Conservation (phyloP, 2,888 invertebrate species). For the Cepaea hortensis region DNA sequence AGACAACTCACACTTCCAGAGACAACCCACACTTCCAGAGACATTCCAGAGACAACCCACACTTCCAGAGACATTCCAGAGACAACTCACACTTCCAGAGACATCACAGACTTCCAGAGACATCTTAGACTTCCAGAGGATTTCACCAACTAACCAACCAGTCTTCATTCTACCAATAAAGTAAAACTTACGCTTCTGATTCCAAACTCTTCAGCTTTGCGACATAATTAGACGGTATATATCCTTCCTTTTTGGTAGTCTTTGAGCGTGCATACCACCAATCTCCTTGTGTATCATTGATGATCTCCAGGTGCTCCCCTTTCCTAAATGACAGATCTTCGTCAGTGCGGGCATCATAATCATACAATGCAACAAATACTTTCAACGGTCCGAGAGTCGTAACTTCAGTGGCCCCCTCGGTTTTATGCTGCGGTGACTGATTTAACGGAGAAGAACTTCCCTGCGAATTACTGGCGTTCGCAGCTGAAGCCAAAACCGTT, state of each 20-base stretch:
- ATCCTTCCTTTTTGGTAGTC: constrained; percentile 96
- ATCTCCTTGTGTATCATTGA: constrained; percentile 97
- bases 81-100: no score
- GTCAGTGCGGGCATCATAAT: constrained; percentile 98
- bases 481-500: constrained; percentile 38
- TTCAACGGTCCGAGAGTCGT: constrained; percentile 77
- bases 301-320: constrained; percentile 97
- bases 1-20: no score
- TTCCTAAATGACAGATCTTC: constrained; percentile 99
- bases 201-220: constrained; percentile 99
- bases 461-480: constrained; percentile 51
- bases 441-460: constrained; percentile 51
- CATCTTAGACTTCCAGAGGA: no score
- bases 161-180: no score
- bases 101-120: no score
- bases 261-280: constrained; percentile 99
- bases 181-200: constrained; percentile 96
- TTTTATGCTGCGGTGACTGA: constrained; percentile 54
- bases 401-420: constrained; percentile 47
- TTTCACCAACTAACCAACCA: no score
- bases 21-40: no score
- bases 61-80: no score
- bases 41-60: no score
- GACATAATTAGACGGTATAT: constrained; percentile 99
- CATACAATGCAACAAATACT: constrained; percentile 97